phyloP scores from a whole-genome alignment of 53 echinoderm and acorn worm genomes.

The Astropecten irregularis region DNA sequence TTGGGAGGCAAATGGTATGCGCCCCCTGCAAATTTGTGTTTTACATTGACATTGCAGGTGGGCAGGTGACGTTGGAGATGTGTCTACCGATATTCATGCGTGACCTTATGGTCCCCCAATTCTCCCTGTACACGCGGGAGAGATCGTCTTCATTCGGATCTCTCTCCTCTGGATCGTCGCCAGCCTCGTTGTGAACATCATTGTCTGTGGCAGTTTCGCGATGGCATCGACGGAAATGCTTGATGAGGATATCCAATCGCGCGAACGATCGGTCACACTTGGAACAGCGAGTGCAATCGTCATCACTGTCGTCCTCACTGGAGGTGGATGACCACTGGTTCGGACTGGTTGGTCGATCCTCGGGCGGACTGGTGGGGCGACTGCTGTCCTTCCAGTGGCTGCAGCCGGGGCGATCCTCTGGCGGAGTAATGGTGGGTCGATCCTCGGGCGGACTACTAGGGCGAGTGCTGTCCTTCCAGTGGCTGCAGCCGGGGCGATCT shows the following conservation, averaged over 20 bases:
- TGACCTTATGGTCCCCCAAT: conserved; percentile 11
- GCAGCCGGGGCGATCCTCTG: conserved; percentile 3
- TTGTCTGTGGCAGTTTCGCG: neutral
- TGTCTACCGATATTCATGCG: neutral
- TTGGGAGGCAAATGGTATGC: conserved; percentile 14
- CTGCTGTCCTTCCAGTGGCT: neutral
- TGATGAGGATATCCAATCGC: neutral
- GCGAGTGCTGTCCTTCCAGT: neutral
- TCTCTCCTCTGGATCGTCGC: no score
- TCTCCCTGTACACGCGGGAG: neutral
- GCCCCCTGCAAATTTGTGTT: conserved; percentile 36
- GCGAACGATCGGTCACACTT: neutral
- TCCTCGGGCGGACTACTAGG: neutral
- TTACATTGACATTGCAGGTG: conserved; percentile 47
- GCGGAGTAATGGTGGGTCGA: neutral
- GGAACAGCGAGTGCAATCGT: neutral
- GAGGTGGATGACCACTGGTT: neutral
- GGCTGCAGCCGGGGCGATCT: neutral
- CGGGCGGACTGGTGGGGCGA: neutral
- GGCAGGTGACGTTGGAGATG: conserved; percentile 27
- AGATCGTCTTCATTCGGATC: neutral
- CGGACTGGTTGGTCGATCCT: no score
- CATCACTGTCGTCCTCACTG: neutral
- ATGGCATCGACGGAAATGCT: neutral
- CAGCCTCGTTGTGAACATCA: no score